Percentiles rank a stretch among this genome's conserved stretches.
Conservation (phyloP, 2,113 vertebrate species). For the Pseudorhombus dupliciocellatus region DNA sequence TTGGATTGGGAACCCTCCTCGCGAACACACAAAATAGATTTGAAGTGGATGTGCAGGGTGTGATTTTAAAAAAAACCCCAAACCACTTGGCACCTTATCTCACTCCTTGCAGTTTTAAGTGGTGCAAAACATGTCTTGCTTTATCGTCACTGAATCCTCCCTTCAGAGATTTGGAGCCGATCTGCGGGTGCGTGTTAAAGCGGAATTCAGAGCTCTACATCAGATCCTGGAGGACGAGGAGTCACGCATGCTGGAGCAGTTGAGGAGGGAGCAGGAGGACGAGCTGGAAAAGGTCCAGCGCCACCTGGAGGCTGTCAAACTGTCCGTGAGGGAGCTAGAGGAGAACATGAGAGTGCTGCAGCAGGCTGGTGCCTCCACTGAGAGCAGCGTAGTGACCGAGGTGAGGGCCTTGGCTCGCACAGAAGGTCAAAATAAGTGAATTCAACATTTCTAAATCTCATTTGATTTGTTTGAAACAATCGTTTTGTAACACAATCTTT, state of each 20-base stretch:
- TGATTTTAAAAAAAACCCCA: background rate
- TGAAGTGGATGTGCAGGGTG: background rate
- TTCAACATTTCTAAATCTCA: background rate
- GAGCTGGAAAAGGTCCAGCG: constrained; percentile 68
- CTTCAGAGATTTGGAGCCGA: constrained; percentile 68
- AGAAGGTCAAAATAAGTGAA: background rate
- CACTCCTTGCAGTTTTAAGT: background rate
- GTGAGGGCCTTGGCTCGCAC: constrained; percentile 46
- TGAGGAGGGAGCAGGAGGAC: constrained; percentile 75
- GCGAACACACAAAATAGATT: background rate
- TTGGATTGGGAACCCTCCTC: background rate
- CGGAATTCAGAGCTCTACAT: constrained; percentile 83
- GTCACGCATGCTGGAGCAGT: constrained; percentile 75
- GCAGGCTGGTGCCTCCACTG: constrained; percentile 51
- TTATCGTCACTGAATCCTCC: background rate
- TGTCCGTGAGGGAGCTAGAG: constrained; percentile 72
- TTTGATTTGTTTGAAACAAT: constrained; percentile 28
- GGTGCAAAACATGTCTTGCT: background rate
- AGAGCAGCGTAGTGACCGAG: constrained; percentile 69
- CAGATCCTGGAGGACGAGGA: constrained; percentile 84
- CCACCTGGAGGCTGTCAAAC: constrained; percentile 67
- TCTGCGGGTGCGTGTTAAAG: constrained; percentile 76
- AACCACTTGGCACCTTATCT: background rate
- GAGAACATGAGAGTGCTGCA: constrained; percentile 66
- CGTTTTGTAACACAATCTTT: constrained; percentile 14